phyloP scores from a whole-genome alignment of 2,888 invertebrate genomes.

The Cosmopolites sordidus region DNA sequence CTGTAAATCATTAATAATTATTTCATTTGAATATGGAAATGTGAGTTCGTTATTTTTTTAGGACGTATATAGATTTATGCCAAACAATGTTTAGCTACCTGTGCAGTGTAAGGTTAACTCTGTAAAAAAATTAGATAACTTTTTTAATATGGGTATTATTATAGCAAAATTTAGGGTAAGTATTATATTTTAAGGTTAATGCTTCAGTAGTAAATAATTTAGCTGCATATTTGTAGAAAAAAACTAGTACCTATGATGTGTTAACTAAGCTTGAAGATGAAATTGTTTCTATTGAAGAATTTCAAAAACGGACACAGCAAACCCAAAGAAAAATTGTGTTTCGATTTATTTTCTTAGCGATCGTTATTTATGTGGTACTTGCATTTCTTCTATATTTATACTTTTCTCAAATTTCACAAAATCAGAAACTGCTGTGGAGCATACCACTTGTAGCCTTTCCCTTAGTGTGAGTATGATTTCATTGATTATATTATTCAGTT shows the following conservation, averaged over 20 bases:
- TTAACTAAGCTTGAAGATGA: slow-evolving; percentile 74
- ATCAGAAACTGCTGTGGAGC: slow-evolving; percentile 70
- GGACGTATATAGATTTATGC: not conserved
- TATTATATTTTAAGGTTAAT: slow-evolving; percentile 39
- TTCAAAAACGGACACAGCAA: slow-evolving; percentile 74
- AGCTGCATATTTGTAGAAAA: slow-evolving; percentile 47
- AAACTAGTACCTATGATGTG: slow-evolving; percentile 54
- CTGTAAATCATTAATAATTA: slow-evolving; percentile 2
- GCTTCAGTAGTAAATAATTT: not conserved
- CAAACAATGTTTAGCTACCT: slow-evolving; percentile 4
- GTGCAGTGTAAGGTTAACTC: slow-evolving; percentile 14
- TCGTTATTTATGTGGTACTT: slow-evolving; percentile 66
- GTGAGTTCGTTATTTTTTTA: slow-evolving; percentile 10
- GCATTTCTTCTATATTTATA: slow-evolving; percentile 75
- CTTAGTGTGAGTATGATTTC: slow-evolving; percentile 64
- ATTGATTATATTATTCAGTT: too few relatives aligned
- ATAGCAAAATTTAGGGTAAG: slow-evolving; percentile 67
- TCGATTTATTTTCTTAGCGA: slow-evolving; percentile 59
- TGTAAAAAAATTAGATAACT: slow-evolving; percentile 5
- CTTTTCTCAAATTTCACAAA: slow-evolving; percentile 71
- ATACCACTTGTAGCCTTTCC: slow-evolving; percentile 78
- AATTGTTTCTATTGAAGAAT: slow-evolving; percentile 76
- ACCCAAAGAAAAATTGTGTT: slow-evolving; percentile 78
- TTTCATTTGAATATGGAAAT: slow-evolving; percentile 6
- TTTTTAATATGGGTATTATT: slow-evolving; percentile 57